A percentile compares a stretch with the other conserved stretches of the same genome.
Conservation (phyloP, 2,888 invertebrate species). For the Synanthedon formicaeformis region DNA sequence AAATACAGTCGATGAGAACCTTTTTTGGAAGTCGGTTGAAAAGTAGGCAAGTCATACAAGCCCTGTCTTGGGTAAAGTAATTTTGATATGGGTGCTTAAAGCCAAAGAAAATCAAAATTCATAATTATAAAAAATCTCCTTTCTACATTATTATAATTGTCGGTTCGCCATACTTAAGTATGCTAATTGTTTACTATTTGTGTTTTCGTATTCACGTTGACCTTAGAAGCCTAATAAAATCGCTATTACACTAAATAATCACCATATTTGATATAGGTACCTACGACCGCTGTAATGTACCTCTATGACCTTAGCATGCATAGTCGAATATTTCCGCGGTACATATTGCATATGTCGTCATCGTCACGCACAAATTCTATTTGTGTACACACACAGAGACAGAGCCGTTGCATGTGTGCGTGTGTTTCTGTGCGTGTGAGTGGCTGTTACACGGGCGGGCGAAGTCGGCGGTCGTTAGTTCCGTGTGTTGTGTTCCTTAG, state of each 20-base stretch:
- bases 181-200: background rate
- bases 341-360: slow-evolving; percentile 27
- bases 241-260: background rate
- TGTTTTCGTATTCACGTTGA: background rate
- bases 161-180: too few species aligned
- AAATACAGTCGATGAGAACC: too few species aligned
- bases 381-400: background rate
- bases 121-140: too few species aligned
- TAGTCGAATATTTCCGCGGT: slow-evolving; percentile 44
- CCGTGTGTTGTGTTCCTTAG: slow-evolving; percentile 14
- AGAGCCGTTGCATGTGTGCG: background rate
- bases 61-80: too few species aligned
- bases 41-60: too few species aligned
- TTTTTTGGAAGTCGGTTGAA: too few species aligned
- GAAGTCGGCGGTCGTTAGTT: slow-evolving; percentile 8
- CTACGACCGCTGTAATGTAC: background rate
- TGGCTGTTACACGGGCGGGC: slow-evolving; percentile 1
- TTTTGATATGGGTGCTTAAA: too few species aligned
- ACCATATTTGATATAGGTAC: slow-evolving; percentile 3
- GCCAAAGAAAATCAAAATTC: too few species aligned
- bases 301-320: slow-evolving; percentile 49
- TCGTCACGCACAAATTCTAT: slow-evolving; percentile 34
- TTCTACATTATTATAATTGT: too few species aligned
- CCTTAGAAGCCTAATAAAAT: background rate
- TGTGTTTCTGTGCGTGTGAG: background rate